A percentile compares a stretch with the other conserved stretches of the same genome.
These are phyloP conservation scores for Gymnoscopelus microlampas DNA, from an alignment of 2,797 vertebrate genomes.

Conservation along the genomic window DNA sequence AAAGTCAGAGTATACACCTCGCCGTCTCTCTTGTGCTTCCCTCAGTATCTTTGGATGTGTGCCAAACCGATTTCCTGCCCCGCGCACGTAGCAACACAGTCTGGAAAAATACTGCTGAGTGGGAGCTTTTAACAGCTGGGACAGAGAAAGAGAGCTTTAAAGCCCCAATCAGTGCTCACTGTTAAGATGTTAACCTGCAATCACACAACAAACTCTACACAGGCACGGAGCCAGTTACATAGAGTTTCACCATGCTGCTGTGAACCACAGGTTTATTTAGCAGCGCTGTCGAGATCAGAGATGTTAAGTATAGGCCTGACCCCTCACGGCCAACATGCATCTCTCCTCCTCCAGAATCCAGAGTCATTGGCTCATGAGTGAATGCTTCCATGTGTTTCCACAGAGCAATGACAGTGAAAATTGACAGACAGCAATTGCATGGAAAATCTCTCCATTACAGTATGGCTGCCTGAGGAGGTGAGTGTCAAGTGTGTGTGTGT, in stretches of 20 bases:
- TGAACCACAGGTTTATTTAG: conserved; percentile 22
- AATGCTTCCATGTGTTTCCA: neutral
- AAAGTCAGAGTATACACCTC: neutral
- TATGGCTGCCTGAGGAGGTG: conserved; percentile 26
- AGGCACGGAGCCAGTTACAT: conserved; percentile 22
- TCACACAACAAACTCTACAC: neutral
- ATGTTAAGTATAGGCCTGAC: too few relatives aligned
- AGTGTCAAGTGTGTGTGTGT: neutral
- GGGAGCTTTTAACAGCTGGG: conserved; percentile 49
- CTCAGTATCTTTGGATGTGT: conserved; percentile 54
- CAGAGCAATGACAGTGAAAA: conserved; percentile 19
- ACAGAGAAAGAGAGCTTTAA: conserved; percentile 2
- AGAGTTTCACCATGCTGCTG: conserved; percentile 16
- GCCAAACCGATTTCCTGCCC: conserved; percentile 65
- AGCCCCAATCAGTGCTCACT: conserved; percentile 21
- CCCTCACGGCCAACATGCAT: too few relatives aligned
- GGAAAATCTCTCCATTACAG: conserved; percentile 7
- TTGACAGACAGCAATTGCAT: conserved; percentile 14
- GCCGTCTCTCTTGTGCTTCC: conserved; percentile 37
- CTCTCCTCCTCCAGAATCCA: neutral
- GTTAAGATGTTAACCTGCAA: conserved; percentile 12
- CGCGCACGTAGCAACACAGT: conserved; percentile 52
- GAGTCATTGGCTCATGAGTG: neutral
- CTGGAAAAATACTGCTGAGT: conserved; percentile 44
- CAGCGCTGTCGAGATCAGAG: neutral